Percentiles rank a stretch among this genome's conserved stretches.
Conservation (phyloP, 2,888 invertebrate genomes). For the Polyommatus icarus region DNA sequence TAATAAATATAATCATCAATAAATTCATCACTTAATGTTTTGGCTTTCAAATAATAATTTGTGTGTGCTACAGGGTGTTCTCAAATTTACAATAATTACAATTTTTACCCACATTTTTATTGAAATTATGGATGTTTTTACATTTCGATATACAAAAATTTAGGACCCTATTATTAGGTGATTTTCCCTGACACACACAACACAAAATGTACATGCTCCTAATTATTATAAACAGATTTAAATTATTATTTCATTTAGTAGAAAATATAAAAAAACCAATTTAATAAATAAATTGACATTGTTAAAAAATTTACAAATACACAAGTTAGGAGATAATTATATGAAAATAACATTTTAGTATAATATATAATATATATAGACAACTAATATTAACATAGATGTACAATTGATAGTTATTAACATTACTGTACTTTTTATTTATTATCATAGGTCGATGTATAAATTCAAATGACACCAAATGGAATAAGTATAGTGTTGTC, state of each 20-base stretch:
- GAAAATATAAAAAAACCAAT: constrained; percentile 45
- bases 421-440: constrained; percentile 73
- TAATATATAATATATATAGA: constrained; percentile 64
- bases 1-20: constrained; percentile 56
- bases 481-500: constrained; percentile 25
- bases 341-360: constrained; percentile 62
- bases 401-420: constrained; percentile 67
- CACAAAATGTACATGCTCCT: constrained; percentile 65
- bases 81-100: background rate
- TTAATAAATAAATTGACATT: constrained; percentile 38
- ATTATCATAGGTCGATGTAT: constrained; percentile 77
- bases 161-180: constrained; percentile 1
- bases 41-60: constrained; percentile 55
- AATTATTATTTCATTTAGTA: constrained; percentile 46
- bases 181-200: constrained; percentile 41
- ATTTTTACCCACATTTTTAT: constrained; percentile 10
- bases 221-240: constrained; percentile 59
- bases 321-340: constrained; percentile 46
- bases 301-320: constrained; percentile 38
- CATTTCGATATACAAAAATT: constrained; percentile 10
- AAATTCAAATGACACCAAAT: constrained; percentile 44
- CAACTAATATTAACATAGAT: constrained; percentile 68
- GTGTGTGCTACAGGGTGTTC: constrained; percentile 16
- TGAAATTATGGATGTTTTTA: background rate
- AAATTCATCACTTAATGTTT: constrained; percentile 75